Base-by-base conservation (phyloP, 30 jellyfish, hydroid and myxozoan species). In the Chrysaora quinquecirrha region DNA sequence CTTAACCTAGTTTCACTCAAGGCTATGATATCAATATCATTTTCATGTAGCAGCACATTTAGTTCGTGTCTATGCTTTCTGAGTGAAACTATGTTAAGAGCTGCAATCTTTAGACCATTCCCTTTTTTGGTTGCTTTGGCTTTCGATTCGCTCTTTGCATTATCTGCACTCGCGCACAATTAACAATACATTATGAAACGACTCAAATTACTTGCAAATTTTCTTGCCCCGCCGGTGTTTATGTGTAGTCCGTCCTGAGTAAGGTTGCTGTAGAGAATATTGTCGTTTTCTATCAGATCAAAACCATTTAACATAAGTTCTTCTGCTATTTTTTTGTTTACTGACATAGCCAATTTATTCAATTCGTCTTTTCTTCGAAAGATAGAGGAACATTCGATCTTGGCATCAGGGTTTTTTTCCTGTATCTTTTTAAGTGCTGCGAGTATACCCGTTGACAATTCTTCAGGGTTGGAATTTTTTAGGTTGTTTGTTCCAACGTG, bases 31-130 rank as follows among this genome's bases (percentile, higher is more conserved):
- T n/a, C n/a, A n/a, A n/a, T n/a, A n/a, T n/a, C n/a, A n/a, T n/a
- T n/a, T n/a, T n/a, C n/a, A n/a, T n/a, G n/a, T n/a, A n/a, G n/a
- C n/a, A n/a, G n/a, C n/a, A n/a, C n/a, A n/a, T n/a, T n/a, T n/a
- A n/a, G n/a, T n/a, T n/a, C n/a, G n/a, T n/a, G n/a, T n/a, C n/a
- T n/a, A n/a, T n/a, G n/a, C n/a, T n/a, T n/a, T n/a, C n/a, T n/a
- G 28, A 25, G 72, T 25, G 72, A 60, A 25, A 60, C 72, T 60
- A 60, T 60, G 28, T 60, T 60, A n/a, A 60, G n/a, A 60, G 32
- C 72, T 25, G 72, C 72, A n/a, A 60, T 60, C 32, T 60, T 60
- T 60, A 60, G 72, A 25, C 72, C 72, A 60, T 60, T 60, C 32
- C 32, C 32, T 25, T 60, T 60, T n/a, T 25, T n/a, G 32, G 72